These are phyloP conservation scores for Lophotis ruficrista DNA, from an alignment of 2,113 vertebrate species.

Conservation along the genomic window DNA sequence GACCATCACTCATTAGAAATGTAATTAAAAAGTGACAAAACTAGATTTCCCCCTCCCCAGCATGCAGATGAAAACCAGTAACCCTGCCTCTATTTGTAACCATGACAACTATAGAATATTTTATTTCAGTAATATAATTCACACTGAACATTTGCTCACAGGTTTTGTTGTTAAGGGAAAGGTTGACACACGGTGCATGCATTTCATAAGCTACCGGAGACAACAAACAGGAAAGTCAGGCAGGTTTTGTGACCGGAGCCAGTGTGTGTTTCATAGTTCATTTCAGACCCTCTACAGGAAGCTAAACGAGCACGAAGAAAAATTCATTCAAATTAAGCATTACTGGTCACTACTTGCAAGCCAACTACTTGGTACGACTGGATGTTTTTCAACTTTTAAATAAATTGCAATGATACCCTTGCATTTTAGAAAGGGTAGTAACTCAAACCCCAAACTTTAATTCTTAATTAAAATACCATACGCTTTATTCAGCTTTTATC, in stretches of 20 bases:
- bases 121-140: conserved; percentile 76
- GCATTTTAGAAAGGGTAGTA: neutral
- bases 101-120: conserved; percentile 83
- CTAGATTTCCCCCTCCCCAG: conserved; percentile 52
- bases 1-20: conserved; percentile 73
- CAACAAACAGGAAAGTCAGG: conserved; percentile 10
- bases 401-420: neutral
- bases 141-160: conserved; percentile 71
- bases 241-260: neutral
- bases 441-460: neutral
- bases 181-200: conserved; percentile 35
- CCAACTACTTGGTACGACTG: neutral
- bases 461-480: neutral
- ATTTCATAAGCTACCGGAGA: conserved; percentile 30
- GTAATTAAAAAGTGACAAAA: conserved; percentile 79
- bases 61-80: conserved; percentile 78
- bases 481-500: neutral
- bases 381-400: neutral
- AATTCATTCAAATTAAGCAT: neutral
- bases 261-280: neutral
- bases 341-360: neutral
- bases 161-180: conserved; percentile 71
- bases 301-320: neutral
- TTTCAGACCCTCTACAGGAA: neutral
- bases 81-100: conserved; percentile 82